Evolutionary conservation across 2,113 vertebrate species (phyloP), one percentile per base, ranked within the genome.

Genomic region (Ptilonorhynchus violaceus): DNA sequence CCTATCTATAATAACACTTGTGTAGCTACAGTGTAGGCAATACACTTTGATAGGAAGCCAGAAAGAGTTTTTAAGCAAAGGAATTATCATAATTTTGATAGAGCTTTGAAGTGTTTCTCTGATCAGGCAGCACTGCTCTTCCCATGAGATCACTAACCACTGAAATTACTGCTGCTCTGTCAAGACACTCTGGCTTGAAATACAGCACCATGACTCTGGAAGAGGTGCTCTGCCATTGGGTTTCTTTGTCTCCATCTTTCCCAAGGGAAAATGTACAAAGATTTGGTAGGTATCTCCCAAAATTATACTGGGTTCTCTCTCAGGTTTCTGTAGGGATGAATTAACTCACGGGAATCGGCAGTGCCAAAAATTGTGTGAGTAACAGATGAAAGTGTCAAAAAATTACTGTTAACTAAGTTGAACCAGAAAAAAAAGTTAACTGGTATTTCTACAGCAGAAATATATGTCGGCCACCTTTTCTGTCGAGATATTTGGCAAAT

Each of bases 51-150:
- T 93, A 89, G 79, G 39, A 90, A 94, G 93, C 88, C 88, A 85
- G 85, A 79, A 93, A 77, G 93, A 85, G 44, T 83, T 93, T 78
- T 93, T 91, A 94, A 94, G 88, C 86, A 55, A 96, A 89, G 68
- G 72, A 97, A 94, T 96, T 96, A 95, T 83, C 88, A 96, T 96
- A 95, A 88, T 93, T 96, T 80, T 80, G 72, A 85, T 90, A 94
- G 68, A 55, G 75, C 93, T 97, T 97, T 96, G 92, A 96, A 96
- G 88, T 96, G 75, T 84, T 95, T 88, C 79, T 95, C 90, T 92
- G 90, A 94, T 96, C 82, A 95, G 50, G 59, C 78, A 1, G 68
- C 7, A 6, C 52, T 70, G 46, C 62, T 91, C 77, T 96, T 91
- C 68, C 93, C 92, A 47, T 44, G 85, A 90, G 68, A 93, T 92